Evolutionary conservation across 2,888 invertebrate genomes (phyloP), one percentile per base, ranked within the genome.

Genomic region (Siphlonurus alternatus): DNA sequence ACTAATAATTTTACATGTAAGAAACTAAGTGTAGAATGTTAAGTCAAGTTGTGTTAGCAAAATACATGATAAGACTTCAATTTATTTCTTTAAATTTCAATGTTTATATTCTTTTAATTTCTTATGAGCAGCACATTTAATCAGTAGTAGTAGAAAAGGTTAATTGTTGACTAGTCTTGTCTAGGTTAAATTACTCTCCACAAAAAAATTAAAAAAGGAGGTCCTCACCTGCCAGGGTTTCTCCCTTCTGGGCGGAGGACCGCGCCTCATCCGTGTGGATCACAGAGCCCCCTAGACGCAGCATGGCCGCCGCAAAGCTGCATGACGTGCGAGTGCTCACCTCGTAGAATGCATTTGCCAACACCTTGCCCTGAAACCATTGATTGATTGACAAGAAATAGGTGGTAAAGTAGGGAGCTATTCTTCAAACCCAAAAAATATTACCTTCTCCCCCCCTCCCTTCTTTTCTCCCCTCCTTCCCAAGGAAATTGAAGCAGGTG

Each of bases 271-370:
- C 91, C 77, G 97, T 90, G 72, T 89, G 84, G 70, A 96, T 86
- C 0, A 98, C 94, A 23, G 85, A 83, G 0, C 98, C 99, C 5
- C 99, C 99, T 2, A 99, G 82, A 67, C 97, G 81, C 74, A 93
- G 89, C 94, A 98, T 97, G 0, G 99, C 99, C 0, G 93, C 92
- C 0, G 92, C 83, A 78, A 99, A 99, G 73, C 97, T 98, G 74
- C 93, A 92, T 70, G 89, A 88, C 0, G 99, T 99, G 66, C 99
- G 82, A 0, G 99, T 99, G 74, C 96, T 97, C 0, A 88, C 94
- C 81, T 99, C 99, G 76, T 94, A 99, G 76, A 99, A 99, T 73
- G 99, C 85, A 0, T 91, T 92, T 2, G 95, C 90, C 92, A 99
- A 89, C 2, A 97, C 82, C 79, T 94, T 95, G 54, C 96, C 96